Conservation (phyloP, 2,888 invertebrate genomes). For the Eledona agricola region DNA sequence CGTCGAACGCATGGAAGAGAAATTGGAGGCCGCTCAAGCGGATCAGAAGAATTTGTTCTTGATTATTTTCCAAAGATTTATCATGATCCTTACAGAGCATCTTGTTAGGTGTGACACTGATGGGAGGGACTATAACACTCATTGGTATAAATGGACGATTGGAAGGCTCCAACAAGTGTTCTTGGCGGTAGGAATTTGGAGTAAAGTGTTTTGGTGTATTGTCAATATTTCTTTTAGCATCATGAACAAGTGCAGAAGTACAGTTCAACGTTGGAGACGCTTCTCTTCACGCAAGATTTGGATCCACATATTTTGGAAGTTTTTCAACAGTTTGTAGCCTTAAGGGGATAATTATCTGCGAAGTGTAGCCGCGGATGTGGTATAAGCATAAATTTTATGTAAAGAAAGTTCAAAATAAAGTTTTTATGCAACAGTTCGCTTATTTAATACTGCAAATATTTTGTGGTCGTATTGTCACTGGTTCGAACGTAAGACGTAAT, state of each 20-base stretch:
- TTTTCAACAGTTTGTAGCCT: conserved; percentile 96
- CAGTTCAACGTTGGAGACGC: conserved; percentile 91
- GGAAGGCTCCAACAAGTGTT: conserved; percentile 96
- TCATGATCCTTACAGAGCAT: conserved; percentile 97
- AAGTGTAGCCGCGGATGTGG: too few species aligned
- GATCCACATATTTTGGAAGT: conserved; percentile 96
- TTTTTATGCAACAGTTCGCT: too few species aligned
- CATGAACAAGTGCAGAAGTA: conserved; percentile 98
- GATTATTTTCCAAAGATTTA: conserved; percentile 97
- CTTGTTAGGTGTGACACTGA: conserved; percentile 93
- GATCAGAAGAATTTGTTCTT: conserved; percentile 97
- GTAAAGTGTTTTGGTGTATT: conserved; percentile 30
- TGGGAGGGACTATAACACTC: conserved; percentile 90
- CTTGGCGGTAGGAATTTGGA: conserved; percentile 74
- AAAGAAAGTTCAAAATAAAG: too few species aligned
- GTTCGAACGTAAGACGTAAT: too few species aligned
- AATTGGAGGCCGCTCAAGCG: conserved; percentile 91
- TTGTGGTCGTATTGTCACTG: too few species aligned
- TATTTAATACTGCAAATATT: too few species aligned
- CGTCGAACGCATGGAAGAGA: conserved; percentile 95
- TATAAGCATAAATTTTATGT: too few species aligned
- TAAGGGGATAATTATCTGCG: conserved; percentile 73
- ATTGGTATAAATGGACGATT: conserved; percentile 96
- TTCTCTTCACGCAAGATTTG: conserved; percentile 95
- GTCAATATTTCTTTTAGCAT: conserved; percentile 74